Conservation (phyloP, 2,113 vertebrate species). For the Sebastes fasciatus region DNA sequence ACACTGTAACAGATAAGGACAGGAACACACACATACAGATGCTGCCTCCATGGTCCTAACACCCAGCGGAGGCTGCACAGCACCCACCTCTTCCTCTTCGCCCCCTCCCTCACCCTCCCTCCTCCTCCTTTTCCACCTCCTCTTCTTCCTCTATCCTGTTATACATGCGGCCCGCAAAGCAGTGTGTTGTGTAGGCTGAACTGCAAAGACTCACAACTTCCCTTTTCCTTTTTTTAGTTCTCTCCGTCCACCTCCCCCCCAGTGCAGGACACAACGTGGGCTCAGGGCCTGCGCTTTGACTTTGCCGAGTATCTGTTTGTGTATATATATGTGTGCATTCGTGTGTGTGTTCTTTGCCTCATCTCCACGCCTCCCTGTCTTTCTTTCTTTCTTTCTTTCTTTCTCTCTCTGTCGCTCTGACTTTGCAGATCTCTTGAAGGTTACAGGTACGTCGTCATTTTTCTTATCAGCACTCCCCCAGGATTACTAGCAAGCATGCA, state of each 20-base stretch:
- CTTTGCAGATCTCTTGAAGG: conserved; percentile 66
- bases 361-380: neutral
- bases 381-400: neutral
- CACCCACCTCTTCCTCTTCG: neutral
- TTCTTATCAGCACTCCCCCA: conserved; percentile 10
- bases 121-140: neutral
- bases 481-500: neutral
- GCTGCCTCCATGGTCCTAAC: neutral
- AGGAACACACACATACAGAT: neutral
- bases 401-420: conserved; percentile 25
- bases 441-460: conserved; percentile 21
- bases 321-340: neutral
- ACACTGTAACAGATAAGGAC: neutral
- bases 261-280: conserved; percentile 13
- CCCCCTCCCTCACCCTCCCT: too few relatives aligned
- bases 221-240: conserved; percentile 48
- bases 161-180: conserved; percentile 13
- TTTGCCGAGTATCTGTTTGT: conserved; percentile 33
- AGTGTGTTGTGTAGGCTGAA: conserved; percentile 36
- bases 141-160: conserved; percentile 18
- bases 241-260: conserved; percentile 45
- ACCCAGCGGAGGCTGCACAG: conserved; percentile 9
- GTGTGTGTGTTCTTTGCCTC: conserved; percentile 1
- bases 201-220: conserved; percentile 34
- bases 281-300: conserved; percentile 15